Conservation (phyloP, 2,113 vertebrate species). For the Sander vitreus region DNA sequence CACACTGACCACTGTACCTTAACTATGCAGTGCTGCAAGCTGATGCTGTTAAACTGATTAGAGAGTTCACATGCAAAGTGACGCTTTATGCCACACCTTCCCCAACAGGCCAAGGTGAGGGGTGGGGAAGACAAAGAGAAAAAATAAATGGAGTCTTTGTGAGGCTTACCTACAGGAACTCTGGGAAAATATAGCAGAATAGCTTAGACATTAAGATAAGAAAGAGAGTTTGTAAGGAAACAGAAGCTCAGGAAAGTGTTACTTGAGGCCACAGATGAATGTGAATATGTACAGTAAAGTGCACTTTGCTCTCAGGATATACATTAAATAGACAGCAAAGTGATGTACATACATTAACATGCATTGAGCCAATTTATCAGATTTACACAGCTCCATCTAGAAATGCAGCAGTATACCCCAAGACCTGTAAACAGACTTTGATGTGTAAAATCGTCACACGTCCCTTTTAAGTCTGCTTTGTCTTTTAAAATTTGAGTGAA, state of each 20-base stretch:
- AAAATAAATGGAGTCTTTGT: constrained; percentile 63
- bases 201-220: not conserved
- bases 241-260: constrained; percentile 1
- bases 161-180: constrained; percentile 7
- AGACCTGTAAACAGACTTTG: not conserved
- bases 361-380: not conserved
- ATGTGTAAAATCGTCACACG: not conserved
- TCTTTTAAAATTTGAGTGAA: constrained; percentile 2
- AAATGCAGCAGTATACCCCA: not conserved
- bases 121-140: constrained; percentile 30
- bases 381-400: not conserved
- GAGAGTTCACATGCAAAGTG: constrained; percentile 28
- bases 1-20: constrained; percentile 12
- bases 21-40: constrained; percentile 22
- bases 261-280: constrained; percentile 19
- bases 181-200: constrained; percentile 39
- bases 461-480: not conserved
- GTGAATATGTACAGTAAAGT: constrained; percentile 11
- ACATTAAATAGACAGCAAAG: constrained; percentile 4
- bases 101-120: constrained; percentile 48
- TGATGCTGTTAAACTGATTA: constrained; percentile 16
- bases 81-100: constrained; percentile 47
- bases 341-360: constrained; percentile 3
- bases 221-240: not conserved
- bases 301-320: constrained; percentile 31